Percentiles rank a stretch among this genome's conserved stretches.
These are phyloP conservation scores for Stictocephala bisonia DNA, from an alignment of 2,888 invertebrate genomes.

Conservation along the genomic window DNA sequence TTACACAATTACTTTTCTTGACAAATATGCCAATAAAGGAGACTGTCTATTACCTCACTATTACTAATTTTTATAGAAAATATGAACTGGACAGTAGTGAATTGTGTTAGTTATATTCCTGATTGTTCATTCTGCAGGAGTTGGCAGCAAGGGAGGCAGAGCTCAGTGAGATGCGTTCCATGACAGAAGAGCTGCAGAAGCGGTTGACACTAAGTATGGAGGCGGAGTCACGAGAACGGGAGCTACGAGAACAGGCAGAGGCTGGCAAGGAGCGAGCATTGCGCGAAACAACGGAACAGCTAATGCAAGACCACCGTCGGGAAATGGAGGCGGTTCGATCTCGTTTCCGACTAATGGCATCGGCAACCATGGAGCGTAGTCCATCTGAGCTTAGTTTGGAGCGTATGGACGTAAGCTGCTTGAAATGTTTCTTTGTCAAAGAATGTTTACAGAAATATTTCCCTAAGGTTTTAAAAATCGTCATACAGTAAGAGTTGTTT, in stretches of 20 bases:
- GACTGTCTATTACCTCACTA: too few relatives aligned
- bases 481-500: too few relatives aligned
- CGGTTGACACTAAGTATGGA: constrained; percentile 56
- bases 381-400: constrained; percentile 83
- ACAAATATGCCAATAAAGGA: too few relatives aligned
- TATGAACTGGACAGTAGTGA: too few relatives aligned
- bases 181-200: constrained; percentile 59
- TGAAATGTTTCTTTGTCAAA: too few relatives aligned
- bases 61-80: too few relatives aligned
- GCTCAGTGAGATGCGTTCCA: constrained; percentile 43
- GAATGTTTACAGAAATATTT: too few relatives aligned
- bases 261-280: constrained; percentile 69
- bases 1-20: too few relatives aligned
- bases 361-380: constrained; percentile 78
- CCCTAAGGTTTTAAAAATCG: too few relatives aligned
- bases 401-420: constrained; percentile 71
- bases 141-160: constrained; percentile 56
- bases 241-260: constrained; percentile 62
- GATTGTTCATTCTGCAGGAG: constrained; percentile 47
- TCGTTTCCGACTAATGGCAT: constrained; percentile 73
- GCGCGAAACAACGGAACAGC: constrained; percentile 75
- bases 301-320: constrained; percentile 76
- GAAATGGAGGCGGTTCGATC: constrained; percentile 64
- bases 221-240: constrained; percentile 61
- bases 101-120: background rate